Base-by-base conservation (phyloP, 2,888 invertebrate species). In the Pseudeuparius sepicola region DNA sequence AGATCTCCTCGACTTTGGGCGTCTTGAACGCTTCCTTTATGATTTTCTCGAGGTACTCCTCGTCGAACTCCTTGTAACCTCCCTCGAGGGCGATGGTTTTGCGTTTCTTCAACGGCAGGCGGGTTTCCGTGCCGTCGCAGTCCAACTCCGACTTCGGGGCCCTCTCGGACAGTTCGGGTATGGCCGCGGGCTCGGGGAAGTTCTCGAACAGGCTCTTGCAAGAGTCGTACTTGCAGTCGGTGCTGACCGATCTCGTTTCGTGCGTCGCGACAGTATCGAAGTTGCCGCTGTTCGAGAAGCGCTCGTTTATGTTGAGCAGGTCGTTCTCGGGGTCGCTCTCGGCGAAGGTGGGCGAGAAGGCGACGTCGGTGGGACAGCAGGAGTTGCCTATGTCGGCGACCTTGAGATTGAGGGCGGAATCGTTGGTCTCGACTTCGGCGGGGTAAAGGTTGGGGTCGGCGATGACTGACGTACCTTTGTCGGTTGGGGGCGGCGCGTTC, bases 31-130 rank as follows among this genome's bases (percentile, higher is more conserved):
- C 2, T 42, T 43, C 24, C 36, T 32, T 42, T 11, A 47, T 26
- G 7, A 46, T 43, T 16, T 46, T 43, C 24, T 47, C 45, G n/a
- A 39, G 14, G 30, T 43, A 39, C 2, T 40, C 40, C n/a, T 34
- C 39, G 4, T 41, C 23, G 9, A 39, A 37, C 13, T 44, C 39
- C n/a, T n/a, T n/a, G n/a, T n/a, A n/a, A n/a, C n/a, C n/a, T 3
- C 41, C 44, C 4, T 40, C 43, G 11, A 28, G 31, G 3, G 26
- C 15, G n/a, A 30, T 42, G 30, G 24, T 43, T 36, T 39, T 34
- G 3, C 59, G 49, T 39, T 59, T 59, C 37, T 59, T 59, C 34
- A 59, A 46, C 4, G 59, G 59, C 28, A 59, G 37, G 14, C 49
- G 40, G 4, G 48, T 51, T 36, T 56, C 53, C 12, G 43, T 45